These are phyloP conservation scores for Athalia rosae DNA, from an alignment of 2,888 invertebrate species.

Conservation along the genomic window DNA sequence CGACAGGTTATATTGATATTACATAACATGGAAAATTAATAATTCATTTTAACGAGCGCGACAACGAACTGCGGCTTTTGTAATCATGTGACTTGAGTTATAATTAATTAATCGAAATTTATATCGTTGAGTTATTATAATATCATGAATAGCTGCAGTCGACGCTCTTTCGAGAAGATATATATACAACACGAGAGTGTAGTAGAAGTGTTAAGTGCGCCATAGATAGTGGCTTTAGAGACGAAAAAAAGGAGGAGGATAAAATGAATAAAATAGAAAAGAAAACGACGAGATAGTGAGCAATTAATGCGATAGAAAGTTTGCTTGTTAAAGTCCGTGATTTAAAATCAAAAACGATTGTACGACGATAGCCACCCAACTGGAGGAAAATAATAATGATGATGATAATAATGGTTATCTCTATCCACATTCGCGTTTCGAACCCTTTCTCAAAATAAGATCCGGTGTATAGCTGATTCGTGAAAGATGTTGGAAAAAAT, in stretches of 20 bases:
- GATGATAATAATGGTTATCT: not conserved
- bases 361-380: conserved; percentile 14
- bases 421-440: not conserved
- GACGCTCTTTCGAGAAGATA: no score
- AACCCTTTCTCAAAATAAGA: not conserved
- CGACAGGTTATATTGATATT: no score
- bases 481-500: conserved; percentile 27
- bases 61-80: no score
- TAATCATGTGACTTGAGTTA: not conserved
- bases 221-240: not conserved
- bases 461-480: not conserved
- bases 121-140: not conserved
- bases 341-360: not conserved
- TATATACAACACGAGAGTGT: no score
- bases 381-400: not conserved
- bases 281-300: conserved; percentile 3
- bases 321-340: conserved; percentile 12
- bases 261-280: not conserved
- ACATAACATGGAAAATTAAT: no score
- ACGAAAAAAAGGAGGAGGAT: not conserved
- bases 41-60: no score
- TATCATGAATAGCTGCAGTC: not conserved
- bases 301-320: conserved; percentile 31
- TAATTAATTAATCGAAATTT: not conserved
- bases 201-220: not conserved